Percentiles rank a stretch among this genome's conserved stretches.
Evolutionary conservation across 2,888 invertebrate species (phyloP).

Genomic region (Acrobasis repandana): DNA sequence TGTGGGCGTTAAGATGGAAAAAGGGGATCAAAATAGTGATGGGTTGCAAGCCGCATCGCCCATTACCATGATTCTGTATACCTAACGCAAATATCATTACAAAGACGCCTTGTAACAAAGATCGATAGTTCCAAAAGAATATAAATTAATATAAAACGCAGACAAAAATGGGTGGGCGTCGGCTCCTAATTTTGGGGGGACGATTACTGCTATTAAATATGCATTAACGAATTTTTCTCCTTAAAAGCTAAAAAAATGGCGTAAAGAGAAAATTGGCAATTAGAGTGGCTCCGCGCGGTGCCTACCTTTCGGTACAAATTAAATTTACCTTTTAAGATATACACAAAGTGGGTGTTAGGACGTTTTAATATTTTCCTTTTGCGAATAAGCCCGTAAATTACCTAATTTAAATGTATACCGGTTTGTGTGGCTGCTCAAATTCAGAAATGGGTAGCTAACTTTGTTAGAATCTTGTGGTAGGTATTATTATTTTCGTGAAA

Average conservation of each 20-base stretch:
- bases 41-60: too few relatives aligned
- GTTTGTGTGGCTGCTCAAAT: conserved; percentile 35
- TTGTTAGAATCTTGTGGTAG: not conserved
- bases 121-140: not conserved
- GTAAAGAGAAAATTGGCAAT: conserved; percentile 82
- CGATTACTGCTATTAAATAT: conserved; percentile 81
- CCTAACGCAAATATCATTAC: too few relatives aligned
- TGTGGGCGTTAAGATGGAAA: too few relatives aligned
- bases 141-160: conserved; percentile 21
- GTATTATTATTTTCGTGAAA: too few relatives aligned
- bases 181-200: conserved; percentile 56
- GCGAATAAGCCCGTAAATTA: conserved; percentile 47
- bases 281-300: conserved; percentile 47
- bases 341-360: conserved; percentile 71
- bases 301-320: conserved; percentile 64
- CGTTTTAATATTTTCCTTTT: conserved; percentile 53
- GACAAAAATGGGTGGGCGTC: conserved; percentile 43
- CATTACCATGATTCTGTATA: too few relatives aligned
- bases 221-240: conserved; percentile 82
- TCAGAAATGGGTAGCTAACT: conserved; percentile 20
- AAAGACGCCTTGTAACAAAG: too few relatives aligned
- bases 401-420: conserved; percentile 48
- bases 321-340: conserved; percentile 73
- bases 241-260: conserved; percentile 80
- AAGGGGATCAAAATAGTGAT: too few relatives aligned